phyloP scores from a whole-genome alignment of 2,888 invertebrate genomes.

The Epinotia ramella region DNA sequence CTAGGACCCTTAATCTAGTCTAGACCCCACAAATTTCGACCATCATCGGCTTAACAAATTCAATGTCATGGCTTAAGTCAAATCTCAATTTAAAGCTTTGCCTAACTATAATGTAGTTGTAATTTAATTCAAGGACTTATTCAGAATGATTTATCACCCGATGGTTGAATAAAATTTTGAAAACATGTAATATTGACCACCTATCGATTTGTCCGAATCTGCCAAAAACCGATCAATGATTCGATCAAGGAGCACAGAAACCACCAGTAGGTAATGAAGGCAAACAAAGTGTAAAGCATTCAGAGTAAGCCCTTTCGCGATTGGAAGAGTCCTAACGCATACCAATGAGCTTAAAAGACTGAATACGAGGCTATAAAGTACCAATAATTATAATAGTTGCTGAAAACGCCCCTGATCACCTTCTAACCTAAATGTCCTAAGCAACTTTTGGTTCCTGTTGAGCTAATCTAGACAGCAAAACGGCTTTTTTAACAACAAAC shows the following conservation, averaged over 20 bases:
- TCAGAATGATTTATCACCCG: conserved; percentile 25
- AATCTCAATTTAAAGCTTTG: conserved; percentile 35
- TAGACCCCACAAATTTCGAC: conserved; percentile 34
- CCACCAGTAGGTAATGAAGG: neutral
- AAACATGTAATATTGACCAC: neutral
- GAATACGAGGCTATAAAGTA: conserved; percentile 44
- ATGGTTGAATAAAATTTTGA: too few species aligned
- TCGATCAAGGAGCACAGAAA: neutral
- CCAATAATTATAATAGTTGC: conserved; percentile 44
- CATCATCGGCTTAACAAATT: conserved; percentile 32
- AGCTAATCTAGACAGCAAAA: neutral
- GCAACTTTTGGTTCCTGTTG: neutral
- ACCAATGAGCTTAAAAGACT: conserved; percentile 45
- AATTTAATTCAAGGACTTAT: conserved; percentile 28
- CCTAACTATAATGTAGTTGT: conserved; percentile 28
- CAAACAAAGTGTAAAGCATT: conserved; percentile 7
- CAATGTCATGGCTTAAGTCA: conserved; percentile 36
- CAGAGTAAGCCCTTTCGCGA: conserved; percentile 19
- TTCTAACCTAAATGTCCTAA: neutral
- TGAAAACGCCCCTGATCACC: conserved; percentile 24
- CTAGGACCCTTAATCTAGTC: conserved; percentile 27
- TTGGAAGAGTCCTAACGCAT: conserved; percentile 34
- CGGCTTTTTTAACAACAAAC: neutral
- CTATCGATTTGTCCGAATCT: neutral
- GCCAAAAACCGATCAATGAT: neutral